These are phyloP conservation scores for Corvus hawaiiensis DNA, from an alignment of 2,113 vertebrate species.

Conservation along the genomic window DNA sequence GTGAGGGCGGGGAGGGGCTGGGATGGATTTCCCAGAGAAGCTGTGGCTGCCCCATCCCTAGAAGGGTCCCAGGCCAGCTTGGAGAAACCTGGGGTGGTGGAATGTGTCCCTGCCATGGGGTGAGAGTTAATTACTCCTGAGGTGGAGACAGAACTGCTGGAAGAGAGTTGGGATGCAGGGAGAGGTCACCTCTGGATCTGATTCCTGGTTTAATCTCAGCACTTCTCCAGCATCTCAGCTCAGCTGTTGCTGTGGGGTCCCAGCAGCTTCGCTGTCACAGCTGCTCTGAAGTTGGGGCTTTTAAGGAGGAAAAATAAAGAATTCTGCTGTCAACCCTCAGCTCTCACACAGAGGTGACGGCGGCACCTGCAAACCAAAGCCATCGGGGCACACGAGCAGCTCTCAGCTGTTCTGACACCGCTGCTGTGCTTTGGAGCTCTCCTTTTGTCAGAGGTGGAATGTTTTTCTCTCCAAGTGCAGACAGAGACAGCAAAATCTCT, in stretches of 20 bases:
- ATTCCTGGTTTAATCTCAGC: neutral
- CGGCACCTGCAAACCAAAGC: constrained; percentile 7
- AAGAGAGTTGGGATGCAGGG: neutral
- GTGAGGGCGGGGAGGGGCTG: neutral
- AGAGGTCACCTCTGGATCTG: neutral
- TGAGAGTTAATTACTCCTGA: neutral
- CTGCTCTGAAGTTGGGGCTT: neutral
- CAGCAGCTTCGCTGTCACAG: neutral
- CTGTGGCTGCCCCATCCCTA: neutral
- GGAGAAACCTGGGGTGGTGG: neutral
- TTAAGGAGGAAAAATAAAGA: neutral
- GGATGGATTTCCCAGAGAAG: neutral
- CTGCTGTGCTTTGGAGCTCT: neutral
- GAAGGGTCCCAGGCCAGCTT: neutral
- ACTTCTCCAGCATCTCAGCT: neutral
- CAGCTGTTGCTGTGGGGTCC: neutral
- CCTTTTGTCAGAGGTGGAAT: neutral
- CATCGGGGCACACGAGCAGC: neutral
- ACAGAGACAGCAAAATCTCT: neutral
- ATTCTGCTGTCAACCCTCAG: neutral
- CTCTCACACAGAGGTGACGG: neutral
- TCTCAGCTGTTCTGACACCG: neutral
- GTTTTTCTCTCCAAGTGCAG: neutral
- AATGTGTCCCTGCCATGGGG: rapidly evolving
- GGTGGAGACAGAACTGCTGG: neutral